Evolutionary conservation across 2,888 invertebrate species (phyloP).

Genomic region (Drosophila rubida): DNA sequence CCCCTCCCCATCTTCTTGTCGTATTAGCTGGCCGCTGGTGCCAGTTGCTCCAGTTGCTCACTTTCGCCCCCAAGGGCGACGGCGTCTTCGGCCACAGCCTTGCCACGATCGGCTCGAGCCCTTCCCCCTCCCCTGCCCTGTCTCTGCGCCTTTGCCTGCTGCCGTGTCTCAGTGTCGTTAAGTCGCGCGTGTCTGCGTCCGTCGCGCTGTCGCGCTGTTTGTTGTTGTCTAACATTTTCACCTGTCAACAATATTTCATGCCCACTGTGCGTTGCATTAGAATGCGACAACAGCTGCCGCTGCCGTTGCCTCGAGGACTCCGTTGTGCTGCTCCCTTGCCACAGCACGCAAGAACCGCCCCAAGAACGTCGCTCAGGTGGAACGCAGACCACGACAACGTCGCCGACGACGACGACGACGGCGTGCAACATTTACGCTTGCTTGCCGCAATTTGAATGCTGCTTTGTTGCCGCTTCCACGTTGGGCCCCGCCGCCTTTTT

Average conservation of each 20-base stretch:
- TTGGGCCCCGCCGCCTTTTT: constrained; percentile 5
- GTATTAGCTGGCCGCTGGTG: constrained; percentile 20
- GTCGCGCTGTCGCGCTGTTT: constrained; percentile 12
- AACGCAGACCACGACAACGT: constrained; percentile 42
- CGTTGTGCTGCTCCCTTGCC: constrained; percentile 21
- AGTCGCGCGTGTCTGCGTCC: constrained; percentile 50
- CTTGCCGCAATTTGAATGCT: constrained; percentile 51
- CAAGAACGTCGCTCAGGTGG: constrained; percentile 64
- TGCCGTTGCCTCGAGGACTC: constrained; percentile 24
- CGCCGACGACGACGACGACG: constrained; percentile 34
- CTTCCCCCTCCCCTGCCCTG: neutral
- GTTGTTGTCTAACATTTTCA: constrained; percentile 58
- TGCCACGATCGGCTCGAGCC: constrained; percentile 20
- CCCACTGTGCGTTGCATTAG: constrained; percentile 75
- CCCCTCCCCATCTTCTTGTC: constrained; percentile 10
- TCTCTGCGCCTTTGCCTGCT: neutral
- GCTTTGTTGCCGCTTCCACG: constrained; percentile 9
- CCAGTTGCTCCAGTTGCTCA: constrained; percentile 8
- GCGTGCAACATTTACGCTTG: constrained; percentile 67
- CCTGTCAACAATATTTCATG: constrained; percentile 80
- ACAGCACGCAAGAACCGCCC: constrained; percentile 56
- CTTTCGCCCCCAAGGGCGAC: constrained; percentile 22
- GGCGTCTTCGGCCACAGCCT: constrained; percentile 1
- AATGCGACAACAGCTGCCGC: constrained; percentile 71
- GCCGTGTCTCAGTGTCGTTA: constrained; percentile 64